Conservation (phyloP, 2,888 invertebrate genomes). For the Ophion ellenae region DNA sequence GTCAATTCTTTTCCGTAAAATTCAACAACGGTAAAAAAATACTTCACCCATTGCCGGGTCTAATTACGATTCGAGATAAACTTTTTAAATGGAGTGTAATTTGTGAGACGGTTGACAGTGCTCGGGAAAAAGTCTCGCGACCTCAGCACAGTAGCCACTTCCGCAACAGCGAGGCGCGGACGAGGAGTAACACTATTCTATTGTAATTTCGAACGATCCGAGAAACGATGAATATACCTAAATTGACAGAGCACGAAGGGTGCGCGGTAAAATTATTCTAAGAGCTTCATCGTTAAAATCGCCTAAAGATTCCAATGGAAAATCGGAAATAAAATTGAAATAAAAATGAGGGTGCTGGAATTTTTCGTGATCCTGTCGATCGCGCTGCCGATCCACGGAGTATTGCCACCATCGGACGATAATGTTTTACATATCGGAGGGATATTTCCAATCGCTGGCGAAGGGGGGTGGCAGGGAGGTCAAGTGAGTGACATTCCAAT, state of each 20-base stretch:
- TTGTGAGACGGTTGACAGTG: constrained; percentile 49
- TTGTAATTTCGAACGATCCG: neutral
- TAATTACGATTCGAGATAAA: constrained; percentile 2
- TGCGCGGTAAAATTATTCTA: constrained; percentile 11
- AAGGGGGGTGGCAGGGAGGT: constrained; percentile 99
- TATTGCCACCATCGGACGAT: constrained; percentile 75
- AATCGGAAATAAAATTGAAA: constrained; percentile 20
- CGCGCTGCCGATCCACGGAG: constrained; percentile 71
- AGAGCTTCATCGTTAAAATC: neutral
- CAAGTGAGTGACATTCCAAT: constrained; percentile 85
- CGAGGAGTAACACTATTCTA: constrained; percentile 20
- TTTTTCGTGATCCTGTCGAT: constrained; percentile 69
- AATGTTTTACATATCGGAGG: constrained; percentile 97
- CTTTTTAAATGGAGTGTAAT: constrained; percentile 15
- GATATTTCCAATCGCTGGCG: constrained; percentile 98
- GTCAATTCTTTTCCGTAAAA: constrained; percentile 3
- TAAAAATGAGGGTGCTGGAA: constrained; percentile 59
- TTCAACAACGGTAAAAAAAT: neutral
- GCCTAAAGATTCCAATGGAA: constrained; percentile 22
- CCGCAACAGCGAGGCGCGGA: constrained; percentile 22
- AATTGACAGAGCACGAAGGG: neutral
- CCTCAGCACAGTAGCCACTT: constrained; percentile 53
- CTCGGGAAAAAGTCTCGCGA: constrained; percentile 40
- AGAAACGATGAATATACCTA: constrained; percentile 24
- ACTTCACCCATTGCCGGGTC: neutral